Percentiles rank a stretch among this genome's conserved stretches.
phyloP scores from a whole-genome alignment of 2,888 invertebrate genomes.

The Dichetophora obliterata region DNA sequence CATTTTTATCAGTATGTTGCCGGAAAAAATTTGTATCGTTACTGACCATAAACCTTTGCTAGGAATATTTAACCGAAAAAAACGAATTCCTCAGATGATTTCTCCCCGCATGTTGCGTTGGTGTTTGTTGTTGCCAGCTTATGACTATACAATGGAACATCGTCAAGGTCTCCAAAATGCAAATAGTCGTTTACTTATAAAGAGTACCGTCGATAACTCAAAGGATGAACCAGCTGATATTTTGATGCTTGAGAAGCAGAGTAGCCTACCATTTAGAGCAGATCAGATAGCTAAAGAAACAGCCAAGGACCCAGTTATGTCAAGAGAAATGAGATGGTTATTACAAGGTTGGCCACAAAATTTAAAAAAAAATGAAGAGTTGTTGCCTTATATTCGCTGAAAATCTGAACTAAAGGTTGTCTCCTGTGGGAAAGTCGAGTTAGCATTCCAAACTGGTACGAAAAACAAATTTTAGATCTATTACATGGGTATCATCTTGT shows the following conservation, averaged over 20 bases:
- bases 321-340: conserved; percentile 19
- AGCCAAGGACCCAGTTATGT: conserved; percentile 25
- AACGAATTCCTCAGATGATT: conserved; percentile 35
- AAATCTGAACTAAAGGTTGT: not conserved
- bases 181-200: conserved; percentile 8
- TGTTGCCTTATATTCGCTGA: not conserved
- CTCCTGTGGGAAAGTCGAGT: no score
- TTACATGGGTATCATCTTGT: no score
- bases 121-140: conserved; percentile 28
- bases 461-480: no score
- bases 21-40: conserved; percentile 27
- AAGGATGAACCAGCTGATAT: not conserved
- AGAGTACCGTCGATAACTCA: not conserved
- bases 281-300: no score
- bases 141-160: not conserved
- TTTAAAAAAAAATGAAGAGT: not conserved
- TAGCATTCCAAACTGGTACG: no score
- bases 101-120: conserved; percentile 35
- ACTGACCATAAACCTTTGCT: conserved; percentile 38
- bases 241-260: no score
- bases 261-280: no score
- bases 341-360: conserved; percentile 18
- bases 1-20: conserved; percentile 35
- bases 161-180: not conserved
- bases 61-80: conserved; percentile 27